Conservation (phyloP, 2,113 vertebrate genomes). For the Xiphophorus maculatus region DNA sequence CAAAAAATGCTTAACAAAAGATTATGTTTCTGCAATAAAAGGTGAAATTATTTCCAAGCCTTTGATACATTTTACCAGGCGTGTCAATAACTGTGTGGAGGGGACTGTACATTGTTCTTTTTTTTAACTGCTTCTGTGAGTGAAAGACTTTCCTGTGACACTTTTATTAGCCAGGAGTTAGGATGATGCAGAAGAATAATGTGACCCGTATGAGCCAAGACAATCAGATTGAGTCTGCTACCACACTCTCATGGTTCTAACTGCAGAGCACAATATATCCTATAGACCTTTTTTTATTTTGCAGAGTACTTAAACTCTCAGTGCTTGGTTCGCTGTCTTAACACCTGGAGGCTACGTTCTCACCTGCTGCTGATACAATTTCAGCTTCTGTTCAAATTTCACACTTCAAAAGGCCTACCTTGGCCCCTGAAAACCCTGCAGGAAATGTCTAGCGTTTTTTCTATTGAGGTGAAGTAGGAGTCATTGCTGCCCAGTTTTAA, state of each 20-base stretch:
- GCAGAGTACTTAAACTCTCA: not conserved
- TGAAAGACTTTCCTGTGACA: not conserved
- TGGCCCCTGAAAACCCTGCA: constrained; percentile 2
- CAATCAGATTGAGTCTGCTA: not conserved
- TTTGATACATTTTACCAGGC: not conserved
- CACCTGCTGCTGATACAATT: constrained; percentile 19
- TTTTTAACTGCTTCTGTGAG: not conserved
- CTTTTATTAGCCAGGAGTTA: not conserved
- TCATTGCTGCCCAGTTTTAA: not conserved
- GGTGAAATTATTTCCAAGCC: not conserved
- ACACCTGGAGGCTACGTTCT: constrained; percentile 21
- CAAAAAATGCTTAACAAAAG: not conserved
- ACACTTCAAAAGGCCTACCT: constrained; percentile 20
- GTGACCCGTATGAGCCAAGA: not conserved
- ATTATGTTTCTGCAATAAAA: not conserved
- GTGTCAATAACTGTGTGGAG: not conserved
- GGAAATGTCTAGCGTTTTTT: not conserved
- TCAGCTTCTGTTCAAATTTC: constrained; percentile 9
- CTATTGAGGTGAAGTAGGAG: not conserved
- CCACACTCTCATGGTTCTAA: not conserved
- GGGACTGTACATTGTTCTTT: not conserved
- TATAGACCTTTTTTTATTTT: not conserved
- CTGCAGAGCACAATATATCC: not conserved
- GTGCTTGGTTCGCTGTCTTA: constrained; percentile 9
- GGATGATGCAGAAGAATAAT: not conserved